These are phyloP conservation scores for Atherix ibis DNA, from an alignment of 2,888 invertebrate species.

Conservation along the genomic window DNA sequence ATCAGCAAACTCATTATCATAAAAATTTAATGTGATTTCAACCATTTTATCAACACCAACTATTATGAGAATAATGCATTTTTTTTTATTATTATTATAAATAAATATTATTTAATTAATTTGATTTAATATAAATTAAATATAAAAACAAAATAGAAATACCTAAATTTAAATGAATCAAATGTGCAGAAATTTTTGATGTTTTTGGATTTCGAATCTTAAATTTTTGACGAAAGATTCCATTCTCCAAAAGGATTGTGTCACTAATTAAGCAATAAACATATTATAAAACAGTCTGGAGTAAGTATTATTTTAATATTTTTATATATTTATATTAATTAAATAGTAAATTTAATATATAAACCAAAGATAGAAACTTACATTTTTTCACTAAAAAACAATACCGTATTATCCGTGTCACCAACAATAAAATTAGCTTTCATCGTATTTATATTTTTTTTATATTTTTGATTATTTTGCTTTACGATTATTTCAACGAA, in stretches of 20 bases:
- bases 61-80: background rate
- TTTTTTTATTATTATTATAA: no score
- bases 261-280: conserved; percentile 18
- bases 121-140: background rate
- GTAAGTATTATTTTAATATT: no score
- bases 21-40: conserved; percentile 10
- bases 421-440: conserved; percentile 42
- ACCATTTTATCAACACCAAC: conserved; percentile 13
- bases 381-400: conserved; percentile 40
- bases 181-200: conserved; percentile 37
- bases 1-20: conserved; percentile 1
- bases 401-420: conserved; percentile 44
- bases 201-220: conserved; percentile 30
- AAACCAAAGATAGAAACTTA: conserved; percentile 23
- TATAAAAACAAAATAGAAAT: no score
- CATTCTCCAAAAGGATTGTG: conserved; percentile 31
- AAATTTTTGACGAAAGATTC: conserved; percentile 32
- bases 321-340: no score
- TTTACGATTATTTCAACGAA: conserved; percentile 26
- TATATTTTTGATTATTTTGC: conserved; percentile 33
- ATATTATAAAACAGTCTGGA: background rate
- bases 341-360: background rate
- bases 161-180: conserved; percentile 39
- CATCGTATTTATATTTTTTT: conserved; percentile 32
- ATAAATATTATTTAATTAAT: background rate